Evolutionary conservation across 2,113 vertebrate genomes (phyloP).

Genomic region (Miniopterus natalensis): DNA sequence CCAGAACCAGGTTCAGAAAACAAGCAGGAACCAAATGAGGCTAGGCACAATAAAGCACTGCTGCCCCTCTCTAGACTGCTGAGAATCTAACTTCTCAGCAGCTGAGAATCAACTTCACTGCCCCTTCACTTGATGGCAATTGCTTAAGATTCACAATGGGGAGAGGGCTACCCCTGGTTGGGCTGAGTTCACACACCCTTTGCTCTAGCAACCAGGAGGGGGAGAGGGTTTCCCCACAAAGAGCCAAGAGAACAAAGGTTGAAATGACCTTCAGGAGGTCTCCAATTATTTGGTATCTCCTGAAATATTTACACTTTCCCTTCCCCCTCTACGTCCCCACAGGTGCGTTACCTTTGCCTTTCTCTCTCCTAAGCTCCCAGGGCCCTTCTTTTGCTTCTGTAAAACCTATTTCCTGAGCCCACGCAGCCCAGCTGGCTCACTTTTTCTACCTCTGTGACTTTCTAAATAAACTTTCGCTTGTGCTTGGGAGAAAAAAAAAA

Average conservation of each 20-base stretch:
- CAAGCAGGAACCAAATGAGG: not conserved
- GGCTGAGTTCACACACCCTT: not conserved
- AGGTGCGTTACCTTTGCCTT: not conserved
- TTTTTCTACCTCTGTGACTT: not conserved
- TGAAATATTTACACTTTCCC: slow-evolving; percentile 9
- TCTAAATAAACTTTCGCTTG: not conserved
- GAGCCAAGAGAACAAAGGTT: not conserved
- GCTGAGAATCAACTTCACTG: not conserved
- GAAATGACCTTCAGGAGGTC: not conserved
- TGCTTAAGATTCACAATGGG: not conserved
- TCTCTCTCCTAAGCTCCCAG: not conserved
- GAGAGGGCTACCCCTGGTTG: not conserved
- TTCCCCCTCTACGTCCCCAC: not conserved
- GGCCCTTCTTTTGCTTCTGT: not conserved
- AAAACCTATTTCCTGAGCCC: not conserved
- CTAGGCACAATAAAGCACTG: not conserved
- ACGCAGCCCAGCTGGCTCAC: not conserved
- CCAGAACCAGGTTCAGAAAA: not conserved
- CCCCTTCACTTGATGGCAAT: not conserved
- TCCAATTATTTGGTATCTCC: not conserved
- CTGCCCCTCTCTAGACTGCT: no score
- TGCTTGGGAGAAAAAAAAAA: not conserved
- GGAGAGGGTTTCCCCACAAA: not conserved
- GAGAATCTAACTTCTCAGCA: not conserved
- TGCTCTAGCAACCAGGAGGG: not conserved